Evolutionary conservation across 2,113 vertebrate species (phyloP).

Genomic region (Malurus melanocephalus): DNA sequence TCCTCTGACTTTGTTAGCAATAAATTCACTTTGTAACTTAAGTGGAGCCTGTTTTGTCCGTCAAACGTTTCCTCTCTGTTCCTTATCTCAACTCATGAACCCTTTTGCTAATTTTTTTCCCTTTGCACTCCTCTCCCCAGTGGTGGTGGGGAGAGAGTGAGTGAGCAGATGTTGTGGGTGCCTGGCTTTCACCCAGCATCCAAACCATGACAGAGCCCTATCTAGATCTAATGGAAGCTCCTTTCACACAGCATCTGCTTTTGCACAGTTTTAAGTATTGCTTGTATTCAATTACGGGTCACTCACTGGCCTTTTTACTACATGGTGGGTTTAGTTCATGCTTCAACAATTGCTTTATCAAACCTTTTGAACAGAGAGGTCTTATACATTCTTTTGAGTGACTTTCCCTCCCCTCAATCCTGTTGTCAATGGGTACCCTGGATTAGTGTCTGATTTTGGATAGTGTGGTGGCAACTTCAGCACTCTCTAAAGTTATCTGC

Average conservation of each 20-base stretch:
- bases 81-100: too few relatives aligned
- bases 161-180: too few relatives aligned
- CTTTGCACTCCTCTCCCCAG: too few relatives aligned
- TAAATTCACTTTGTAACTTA: too few relatives aligned
- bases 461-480: neutral
- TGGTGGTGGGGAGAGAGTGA: too few relatives aligned
- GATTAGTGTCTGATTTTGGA: neutral
- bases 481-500: neutral
- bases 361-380: neutral
- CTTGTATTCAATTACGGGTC: neutral
- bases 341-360: neutral
- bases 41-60: too few relatives aligned
- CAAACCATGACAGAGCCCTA: neutral
- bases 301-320: neutral
- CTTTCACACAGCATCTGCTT: neutral
- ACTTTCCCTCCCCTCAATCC: rapidly evolving
- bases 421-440: neutral
- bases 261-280: neutral
- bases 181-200: too few relatives aligned
- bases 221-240: neutral
- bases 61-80: too few relatives aligned
- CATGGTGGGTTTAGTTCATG: neutral
- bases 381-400: neutral
- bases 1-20: too few relatives aligned
- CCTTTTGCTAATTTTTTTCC: too few relatives aligned